Evolutionary conservation across 2,113 vertebrate species (phyloP), one percentile per base, ranked within the genome.

Genomic region (Cyanoramphus novaezelandiae): DNA sequence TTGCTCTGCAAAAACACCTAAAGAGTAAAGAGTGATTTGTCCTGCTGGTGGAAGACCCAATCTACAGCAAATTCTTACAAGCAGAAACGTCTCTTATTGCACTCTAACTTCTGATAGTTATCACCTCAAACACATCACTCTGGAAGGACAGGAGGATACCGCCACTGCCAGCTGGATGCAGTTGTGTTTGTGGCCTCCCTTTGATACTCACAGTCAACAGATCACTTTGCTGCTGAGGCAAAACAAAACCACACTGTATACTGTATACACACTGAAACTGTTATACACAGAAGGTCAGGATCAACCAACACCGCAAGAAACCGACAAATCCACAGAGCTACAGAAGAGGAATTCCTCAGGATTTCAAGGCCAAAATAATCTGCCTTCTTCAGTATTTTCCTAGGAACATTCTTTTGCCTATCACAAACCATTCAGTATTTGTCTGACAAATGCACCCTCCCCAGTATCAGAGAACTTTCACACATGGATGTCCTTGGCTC

Each of bases 21-120:
- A 15, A 10, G 28, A 70, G 27, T 4, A 9, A 14, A 52, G 17
- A 67, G 43, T 29, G 10, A 4, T 11, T 39, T 28, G 19, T 33
- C 3, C n/a, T 0, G 0, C 37, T n/a, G 35, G 19, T 31, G 3
- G 4, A 46, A 86, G 63, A 37, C 8, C 46, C 28, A 43, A 55
- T 15, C 23, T 9, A 37, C 33, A 50, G 13, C 9, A 44, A 84
- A 35, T 50, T 78, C 25, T 39, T 28, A 43, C 4, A 6, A 19
- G 23, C 81, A 70, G 7, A 24, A 9, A 5, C 24, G 65, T 39
- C 3, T 41, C 11, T 4, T 7, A 20, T 13, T 19, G 44, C 27
- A 53, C 46, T 62, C 24, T 4, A 6, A 25, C 18, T 28, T 47
- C 64, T 55, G 71, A 25, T 10, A 49, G 52, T 15, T 41, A 4